phyloP scores from a whole-genome alignment of 2,113 vertebrate species.

The Struthidea cinerea region DNA sequence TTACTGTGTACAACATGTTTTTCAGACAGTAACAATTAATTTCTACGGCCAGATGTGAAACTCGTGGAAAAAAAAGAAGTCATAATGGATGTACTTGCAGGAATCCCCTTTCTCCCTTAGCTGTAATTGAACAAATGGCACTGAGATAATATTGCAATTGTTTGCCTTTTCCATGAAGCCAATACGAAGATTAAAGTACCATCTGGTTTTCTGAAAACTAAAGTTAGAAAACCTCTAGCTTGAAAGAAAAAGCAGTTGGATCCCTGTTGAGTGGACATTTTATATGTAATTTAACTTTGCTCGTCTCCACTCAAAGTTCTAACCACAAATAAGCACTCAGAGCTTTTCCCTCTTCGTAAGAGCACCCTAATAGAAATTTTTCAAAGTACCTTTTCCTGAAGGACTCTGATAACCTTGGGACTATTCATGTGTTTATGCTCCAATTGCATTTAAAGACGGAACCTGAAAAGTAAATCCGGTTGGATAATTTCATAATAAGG shows the following conservation, averaged over 20 bases:
- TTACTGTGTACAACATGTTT: background rate
- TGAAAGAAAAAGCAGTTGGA: background rate
- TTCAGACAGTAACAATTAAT: background rate
- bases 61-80: background rate
- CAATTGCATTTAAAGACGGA: background rate
- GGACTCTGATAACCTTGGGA: background rate
- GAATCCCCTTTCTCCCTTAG: background rate
- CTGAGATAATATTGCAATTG: background rate
- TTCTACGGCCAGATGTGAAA: background rate
- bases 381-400: background rate
- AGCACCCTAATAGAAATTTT: background rate
- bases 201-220: constrained; percentile 21
- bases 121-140: constrained; percentile 16
- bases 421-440: background rate
- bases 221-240: constrained; percentile 7
- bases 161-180: constrained; percentile 1
- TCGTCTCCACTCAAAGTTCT: constrained; percentile 41
- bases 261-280: background rate
- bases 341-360: background rate
- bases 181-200: constrained; percentile 9
- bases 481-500: background rate
- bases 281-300: constrained; percentile 33
- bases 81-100: background rate
- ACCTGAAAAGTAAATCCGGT: background rate
- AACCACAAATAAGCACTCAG: background rate